Evolutionary conservation across 2,113 vertebrate species (phyloP), one percentile per base, ranked within the genome.

Genomic region (Micronycteris hirsuta): DNA sequence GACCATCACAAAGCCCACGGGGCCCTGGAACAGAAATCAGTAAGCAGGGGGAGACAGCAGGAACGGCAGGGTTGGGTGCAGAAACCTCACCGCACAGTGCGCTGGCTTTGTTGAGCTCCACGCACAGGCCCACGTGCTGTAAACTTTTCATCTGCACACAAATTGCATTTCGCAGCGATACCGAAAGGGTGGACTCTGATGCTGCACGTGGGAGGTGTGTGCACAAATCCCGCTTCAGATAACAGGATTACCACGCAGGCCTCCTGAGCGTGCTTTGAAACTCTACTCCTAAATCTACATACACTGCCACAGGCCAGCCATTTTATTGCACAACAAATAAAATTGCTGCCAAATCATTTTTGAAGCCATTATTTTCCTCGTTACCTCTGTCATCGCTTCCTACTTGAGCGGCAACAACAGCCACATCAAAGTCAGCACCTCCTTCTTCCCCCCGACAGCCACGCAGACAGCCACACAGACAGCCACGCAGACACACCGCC

Each of bases 171-270:
- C 97, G 95, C 89, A 96, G 98, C 88, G n/a, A 45, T 68, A 56
- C 86, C 28, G 58, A 97, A 83, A 96, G 96, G 89, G 91, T 45
- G 78, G 0, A 22, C 91, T 96, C 98, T 98, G 96, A 89, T 38
- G 95, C 96, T 41, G 95, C 90, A 74, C n/a, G 94, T 76, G 84
- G 98, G 98, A 98, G 97, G 97, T 96, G 85, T 80, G 95, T 87
- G 97, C 97, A 90, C 95, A 98, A 98, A 98, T 98, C 98, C 97
- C 0, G 97, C 98, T 98, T 98, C 98, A 98, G 98, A 97, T 98
- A 98, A 98, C 96, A 97, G 98, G 98, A 98, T 98, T 98, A 98
- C 92, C 56, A 73, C 0, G 10, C 96, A 77, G 41, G 95, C 97
- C 94, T 98, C 86, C 94, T 0, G 2, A 96, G 97, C 9, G 2